Evolutionary conservation across 2,888 invertebrate species (phyloP).

Genomic region (Himalopsyche japonica): DNA sequence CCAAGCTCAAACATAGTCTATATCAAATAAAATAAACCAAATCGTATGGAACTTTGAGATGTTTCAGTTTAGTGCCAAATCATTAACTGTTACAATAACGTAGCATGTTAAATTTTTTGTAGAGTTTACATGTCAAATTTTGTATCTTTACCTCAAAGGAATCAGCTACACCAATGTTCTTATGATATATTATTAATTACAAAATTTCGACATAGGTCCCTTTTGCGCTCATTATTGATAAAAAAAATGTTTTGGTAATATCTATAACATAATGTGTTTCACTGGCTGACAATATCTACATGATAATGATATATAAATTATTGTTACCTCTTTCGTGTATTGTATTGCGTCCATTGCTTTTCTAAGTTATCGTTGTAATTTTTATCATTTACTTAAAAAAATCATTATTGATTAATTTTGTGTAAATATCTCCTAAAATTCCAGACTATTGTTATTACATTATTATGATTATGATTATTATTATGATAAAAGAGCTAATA

Average conservation of each 20-base stretch:
- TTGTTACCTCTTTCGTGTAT: not conserved
- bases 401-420: not conserved
- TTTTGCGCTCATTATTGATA: not conserved
- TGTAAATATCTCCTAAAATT: constrained; percentile 29
- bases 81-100: not conserved
- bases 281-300: not conserved
- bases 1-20: too few relatives aligned
- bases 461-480: constrained; percentile 32
- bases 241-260: not conserved
- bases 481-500: constrained; percentile 36
- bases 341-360: constrained; percentile 5
- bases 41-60: too few relatives aligned
- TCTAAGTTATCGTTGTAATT: not conserved
- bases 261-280: not conserved
- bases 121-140: not conserved
- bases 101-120: not conserved
- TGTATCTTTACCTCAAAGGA: not conserved
- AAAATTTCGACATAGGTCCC: not conserved
- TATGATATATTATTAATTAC: not conserved
- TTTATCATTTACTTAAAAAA: not conserved
- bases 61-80: not conserved
- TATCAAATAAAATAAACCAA: too few relatives aligned
- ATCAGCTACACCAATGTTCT: not conserved
- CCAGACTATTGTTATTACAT: not conserved
- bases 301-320: not conserved